phyloP scores from a whole-genome alignment of 2,797 vertebrate species.

The Taenioides sp. region DNA sequence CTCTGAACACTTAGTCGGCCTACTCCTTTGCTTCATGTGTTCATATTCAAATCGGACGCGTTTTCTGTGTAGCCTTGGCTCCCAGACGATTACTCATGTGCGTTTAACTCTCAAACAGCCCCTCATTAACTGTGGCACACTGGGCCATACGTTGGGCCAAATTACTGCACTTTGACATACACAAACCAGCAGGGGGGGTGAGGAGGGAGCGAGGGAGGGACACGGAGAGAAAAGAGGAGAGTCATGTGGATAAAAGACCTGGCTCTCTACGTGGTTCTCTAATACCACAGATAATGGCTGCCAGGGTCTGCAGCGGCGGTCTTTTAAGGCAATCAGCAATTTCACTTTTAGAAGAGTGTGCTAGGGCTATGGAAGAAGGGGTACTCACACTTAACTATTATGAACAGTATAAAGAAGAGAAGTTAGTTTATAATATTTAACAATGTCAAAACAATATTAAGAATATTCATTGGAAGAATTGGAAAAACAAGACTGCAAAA shows the following conservation, averaged over 20 bases:
- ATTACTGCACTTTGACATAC: conserved; percentile 81
- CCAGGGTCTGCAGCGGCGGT: conserved; percentile 49
- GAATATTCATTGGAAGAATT: neutral
- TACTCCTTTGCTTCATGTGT: conserved; percentile 44
- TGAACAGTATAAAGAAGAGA: conserved; percentile 15
- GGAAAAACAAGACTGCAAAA: neutral
- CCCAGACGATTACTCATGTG: conserved; percentile 78
- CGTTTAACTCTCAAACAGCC: conserved; percentile 78
- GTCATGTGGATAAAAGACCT: conserved; percentile 61
- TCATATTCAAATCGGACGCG: conserved; percentile 59
- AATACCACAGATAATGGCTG: conserved; percentile 69
- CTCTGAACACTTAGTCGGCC: conserved; percentile 56
- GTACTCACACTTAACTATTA: conserved; percentile 2
- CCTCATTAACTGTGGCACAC: conserved; percentile 79
- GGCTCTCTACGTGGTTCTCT: conserved; percentile 62
- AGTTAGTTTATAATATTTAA: neutral
- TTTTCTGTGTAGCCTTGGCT: conserved; percentile 52
- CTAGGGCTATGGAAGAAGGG: conserved; percentile 12
- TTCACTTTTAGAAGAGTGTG: conserved; percentile 60
- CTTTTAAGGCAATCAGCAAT: conserved; percentile 73
- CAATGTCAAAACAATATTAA: neutral
- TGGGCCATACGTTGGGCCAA: conserved; percentile 81
- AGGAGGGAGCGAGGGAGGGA: conserved; percentile 5
- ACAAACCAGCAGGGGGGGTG: conserved; percentile 74
- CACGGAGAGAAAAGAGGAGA: conserved; percentile 20